Conservation (phyloP, 2,113 vertebrate genomes). For the Psittacula cyanocephala region DNA sequence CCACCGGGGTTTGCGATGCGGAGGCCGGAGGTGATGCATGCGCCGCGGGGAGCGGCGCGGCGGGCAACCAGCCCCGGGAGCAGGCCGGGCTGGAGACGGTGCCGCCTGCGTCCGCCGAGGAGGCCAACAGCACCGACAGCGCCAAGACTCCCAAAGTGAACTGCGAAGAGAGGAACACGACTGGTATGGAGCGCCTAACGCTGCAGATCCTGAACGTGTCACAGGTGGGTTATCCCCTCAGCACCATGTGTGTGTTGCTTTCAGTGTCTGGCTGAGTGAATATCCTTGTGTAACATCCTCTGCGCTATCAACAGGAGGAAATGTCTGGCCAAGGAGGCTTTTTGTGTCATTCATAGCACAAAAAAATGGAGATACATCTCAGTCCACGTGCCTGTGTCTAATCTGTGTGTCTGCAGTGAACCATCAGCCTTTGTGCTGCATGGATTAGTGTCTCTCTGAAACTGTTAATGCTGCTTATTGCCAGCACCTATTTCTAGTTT, state of each 20-base stretch:
- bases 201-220: slow-evolving; percentile 90
- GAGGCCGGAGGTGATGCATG: neutral
- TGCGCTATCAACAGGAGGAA: neutral
- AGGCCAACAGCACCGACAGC: slow-evolving; percentile 82
- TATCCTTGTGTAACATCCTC: rapidly evolving
- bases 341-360: rapidly evolving
- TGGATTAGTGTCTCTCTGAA: neutral
- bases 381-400: rapidly evolving
- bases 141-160: slow-evolving; percentile 87
- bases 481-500: neutral
- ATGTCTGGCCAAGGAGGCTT: neutral
- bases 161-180: slow-evolving; percentile 88
- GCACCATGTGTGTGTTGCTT: rapidly evolving
- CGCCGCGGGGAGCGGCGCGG: neutral
- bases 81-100: slow-evolving; percentile 67
- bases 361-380: neutral
- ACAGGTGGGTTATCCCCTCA: slow-evolving; percentile 72
- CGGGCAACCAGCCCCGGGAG: neutral
- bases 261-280: rapidly evolving
- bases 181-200: slow-evolving; percentile 70
- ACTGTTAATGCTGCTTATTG: neutral
- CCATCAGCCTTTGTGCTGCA: neutral
- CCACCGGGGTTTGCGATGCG: slow-evolving; percentile 52
- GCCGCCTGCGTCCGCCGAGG: slow-evolving; percentile 53
- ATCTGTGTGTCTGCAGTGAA: no score